Evolutionary conservation across 2,888 invertebrate species (phyloP).

Genomic region (Opisthograptis luteolata): DNA sequence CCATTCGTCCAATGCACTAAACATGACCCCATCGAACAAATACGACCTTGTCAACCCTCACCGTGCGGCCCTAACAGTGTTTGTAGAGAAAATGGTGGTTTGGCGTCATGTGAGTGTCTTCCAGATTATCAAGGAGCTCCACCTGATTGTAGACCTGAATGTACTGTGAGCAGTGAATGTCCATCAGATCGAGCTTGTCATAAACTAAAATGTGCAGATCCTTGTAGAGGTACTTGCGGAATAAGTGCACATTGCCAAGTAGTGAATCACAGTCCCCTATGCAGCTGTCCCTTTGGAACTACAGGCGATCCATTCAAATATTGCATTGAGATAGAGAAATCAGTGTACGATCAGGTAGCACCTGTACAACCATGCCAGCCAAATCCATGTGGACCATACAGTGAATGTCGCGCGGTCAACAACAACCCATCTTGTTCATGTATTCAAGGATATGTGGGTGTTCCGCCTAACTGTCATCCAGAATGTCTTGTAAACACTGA

Average conservation of each 20-base stretch:
- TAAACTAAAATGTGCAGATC: slow-evolving; percentile 90
- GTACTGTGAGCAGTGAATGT: slow-evolving; percentile 91
- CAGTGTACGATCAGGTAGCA: slow-evolving; percentile 42
- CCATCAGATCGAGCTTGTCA: slow-evolving; percentile 89
- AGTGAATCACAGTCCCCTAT: slow-evolving; percentile 91
- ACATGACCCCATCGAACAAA: slow-evolving; percentile 60
- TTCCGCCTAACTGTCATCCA: slow-evolving; percentile 92
- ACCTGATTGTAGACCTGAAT: slow-evolving; percentile 90
- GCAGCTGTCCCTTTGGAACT: slow-evolving; percentile 87
- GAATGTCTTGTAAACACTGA: slow-evolving; percentile 93
- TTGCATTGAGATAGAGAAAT: slow-evolving; percentile 71
- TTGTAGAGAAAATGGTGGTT: slow-evolving; percentile 89
- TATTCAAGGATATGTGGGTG: slow-evolving; percentile 88
- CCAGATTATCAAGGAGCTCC: slow-evolving; percentile 88
- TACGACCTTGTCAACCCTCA: slow-evolving; percentile 88
- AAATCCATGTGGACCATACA: slow-evolving; percentile 92
- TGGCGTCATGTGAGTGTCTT: slow-evolving; percentile 90
- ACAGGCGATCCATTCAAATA: slow-evolving; percentile 87
- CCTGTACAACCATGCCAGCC: slow-evolving; percentile 87
- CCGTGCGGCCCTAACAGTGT: slow-evolving; percentile 92
- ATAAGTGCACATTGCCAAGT: slow-evolving; percentile 89
- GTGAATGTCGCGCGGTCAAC: slow-evolving; percentile 89
- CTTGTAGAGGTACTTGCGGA: slow-evolving; percentile 90
- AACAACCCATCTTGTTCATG: slow-evolving; percentile 92
- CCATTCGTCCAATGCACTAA: slow-evolving; percentile 81